A percentile compares a stretch with the other conserved stretches of the same genome.
These are phyloP conservation scores for Callosobruchus maculatus DNA, from an alignment of 2,888 invertebrate genomes.

Conservation along the genomic window DNA sequence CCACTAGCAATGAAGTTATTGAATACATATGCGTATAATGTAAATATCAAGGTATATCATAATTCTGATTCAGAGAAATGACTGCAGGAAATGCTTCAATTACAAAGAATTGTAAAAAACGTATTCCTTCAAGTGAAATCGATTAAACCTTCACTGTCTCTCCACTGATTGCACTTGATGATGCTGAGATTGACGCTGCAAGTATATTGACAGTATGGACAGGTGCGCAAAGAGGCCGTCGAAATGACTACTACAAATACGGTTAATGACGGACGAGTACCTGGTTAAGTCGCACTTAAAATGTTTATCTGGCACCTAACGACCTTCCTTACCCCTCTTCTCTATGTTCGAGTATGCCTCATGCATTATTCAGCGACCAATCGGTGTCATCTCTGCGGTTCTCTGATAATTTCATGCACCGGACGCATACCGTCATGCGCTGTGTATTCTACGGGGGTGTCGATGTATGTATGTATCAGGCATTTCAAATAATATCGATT, in stretches of 20 bases:
- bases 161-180: not conserved
- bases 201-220: not conserved
- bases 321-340: not conserved
- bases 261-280: not conserved
- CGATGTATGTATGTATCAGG: not conserved
- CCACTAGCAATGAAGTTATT: too few species aligned
- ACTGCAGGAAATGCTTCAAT: not conserved
- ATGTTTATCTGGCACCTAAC: not conserved
- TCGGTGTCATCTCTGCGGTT: not conserved
- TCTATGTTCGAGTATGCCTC: not conserved
- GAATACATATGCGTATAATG: too few species aligned
- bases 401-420: not conserved
- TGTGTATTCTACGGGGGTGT: not conserved
- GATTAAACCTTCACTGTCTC: not conserved
- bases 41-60: too few species aligned
- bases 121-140: not conserved
- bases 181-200: not conserved
- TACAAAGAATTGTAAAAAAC: not conserved
- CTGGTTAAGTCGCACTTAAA: not conserved
- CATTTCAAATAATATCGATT: too few species aligned
- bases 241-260: not conserved
- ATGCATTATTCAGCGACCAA: not conserved
- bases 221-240: not conserved
- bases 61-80: too few species aligned
- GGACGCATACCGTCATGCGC: not conserved